Conservation (phyloP, 1,140 invertebrate genomes). For the Ceratitis capitata region DNA sequence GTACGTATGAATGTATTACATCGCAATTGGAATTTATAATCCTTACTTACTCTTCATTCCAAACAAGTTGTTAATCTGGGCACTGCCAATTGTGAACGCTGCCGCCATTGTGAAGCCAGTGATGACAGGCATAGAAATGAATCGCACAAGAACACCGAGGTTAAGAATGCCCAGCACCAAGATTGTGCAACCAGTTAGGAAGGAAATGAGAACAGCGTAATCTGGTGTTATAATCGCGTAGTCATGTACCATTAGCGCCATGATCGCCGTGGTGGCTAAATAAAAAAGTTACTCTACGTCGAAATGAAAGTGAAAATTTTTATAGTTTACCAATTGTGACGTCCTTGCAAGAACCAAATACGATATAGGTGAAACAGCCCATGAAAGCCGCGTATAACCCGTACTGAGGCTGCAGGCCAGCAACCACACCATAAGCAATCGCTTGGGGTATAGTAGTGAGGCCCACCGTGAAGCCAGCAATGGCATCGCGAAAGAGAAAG, state of each 20-base stretch:
- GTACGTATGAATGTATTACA: no score
- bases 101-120: slow-evolving; percentile 91
- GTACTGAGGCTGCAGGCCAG: slow-evolving; percentile 69
- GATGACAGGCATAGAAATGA: slow-evolving; percentile 89
- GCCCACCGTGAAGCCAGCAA: slow-evolving; percentile 86
- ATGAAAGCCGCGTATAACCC: slow-evolving; percentile 84
- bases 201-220: slow-evolving; percentile 83
- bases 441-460: slow-evolving; percentile 87
- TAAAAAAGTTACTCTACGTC: neutral
- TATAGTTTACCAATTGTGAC: slow-evolving; percentile 76
- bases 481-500: slow-evolving; percentile 74
- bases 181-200: slow-evolving; percentile 81
- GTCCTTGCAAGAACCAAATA: slow-evolving; percentile 89
- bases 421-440: slow-evolving; percentile 84
- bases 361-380: slow-evolving; percentile 84
- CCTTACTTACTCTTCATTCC: slow-evolving; percentile 70
- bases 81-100: slow-evolving; percentile 83
- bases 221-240: slow-evolving; percentile 74
- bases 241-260: slow-evolving; percentile 78
- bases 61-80: slow-evolving; percentile 82
- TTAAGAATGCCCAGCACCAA: slow-evolving; percentile 81
- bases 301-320: neutral
- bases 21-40: no score
- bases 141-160: slow-evolving; percentile 88
- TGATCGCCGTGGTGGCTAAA: slow-evolving; percentile 80